Evolutionary conservation across 2,113 vertebrate species (phyloP).

Genomic region (Malurus alboscapulatus): DNA sequence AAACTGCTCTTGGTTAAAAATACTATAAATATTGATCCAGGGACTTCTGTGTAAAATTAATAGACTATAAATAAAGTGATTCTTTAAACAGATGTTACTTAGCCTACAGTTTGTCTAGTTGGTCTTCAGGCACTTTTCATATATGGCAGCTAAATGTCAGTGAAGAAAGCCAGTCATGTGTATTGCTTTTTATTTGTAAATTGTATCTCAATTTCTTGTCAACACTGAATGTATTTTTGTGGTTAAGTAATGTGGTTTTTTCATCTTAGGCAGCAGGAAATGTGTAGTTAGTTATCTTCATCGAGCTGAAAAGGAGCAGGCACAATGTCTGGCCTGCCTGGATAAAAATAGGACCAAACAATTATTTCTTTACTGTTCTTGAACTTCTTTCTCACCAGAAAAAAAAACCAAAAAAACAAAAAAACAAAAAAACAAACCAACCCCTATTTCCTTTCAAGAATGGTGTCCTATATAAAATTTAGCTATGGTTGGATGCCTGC

Average conservation of each 20-base stretch:
- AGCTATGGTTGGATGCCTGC: neutral
- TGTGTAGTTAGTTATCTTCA: neutral
- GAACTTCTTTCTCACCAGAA: neutral
- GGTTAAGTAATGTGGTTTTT: neutral
- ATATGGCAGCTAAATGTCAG: neutral
- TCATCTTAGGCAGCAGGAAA: neutral
- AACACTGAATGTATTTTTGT: neutral
- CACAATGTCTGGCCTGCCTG: neutral
- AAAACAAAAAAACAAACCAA: too few species aligned
- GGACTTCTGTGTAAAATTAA: constrained; percentile 7
- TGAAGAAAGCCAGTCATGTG: neutral
- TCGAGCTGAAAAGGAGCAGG: neutral
- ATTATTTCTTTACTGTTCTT: neutral
- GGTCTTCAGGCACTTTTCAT: neutral
- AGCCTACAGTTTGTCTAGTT: neutral
- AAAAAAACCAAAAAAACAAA: neutral
- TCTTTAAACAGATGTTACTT: neutral
- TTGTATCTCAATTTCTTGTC: constrained; percentile 15
- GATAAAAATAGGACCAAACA: neutral
- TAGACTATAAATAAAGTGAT: neutral
- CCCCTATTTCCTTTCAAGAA: neutral
- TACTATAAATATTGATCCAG: constrained; percentile 10
- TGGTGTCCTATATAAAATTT: neutral
- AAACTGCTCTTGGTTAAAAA: constrained; percentile 6
- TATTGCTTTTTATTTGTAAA: constrained; percentile 10